These are phyloP conservation scores for Campylomormyrus tamandua DNA, from an alignment of 2,113 vertebrate species.

Conservation along the genomic window DNA sequence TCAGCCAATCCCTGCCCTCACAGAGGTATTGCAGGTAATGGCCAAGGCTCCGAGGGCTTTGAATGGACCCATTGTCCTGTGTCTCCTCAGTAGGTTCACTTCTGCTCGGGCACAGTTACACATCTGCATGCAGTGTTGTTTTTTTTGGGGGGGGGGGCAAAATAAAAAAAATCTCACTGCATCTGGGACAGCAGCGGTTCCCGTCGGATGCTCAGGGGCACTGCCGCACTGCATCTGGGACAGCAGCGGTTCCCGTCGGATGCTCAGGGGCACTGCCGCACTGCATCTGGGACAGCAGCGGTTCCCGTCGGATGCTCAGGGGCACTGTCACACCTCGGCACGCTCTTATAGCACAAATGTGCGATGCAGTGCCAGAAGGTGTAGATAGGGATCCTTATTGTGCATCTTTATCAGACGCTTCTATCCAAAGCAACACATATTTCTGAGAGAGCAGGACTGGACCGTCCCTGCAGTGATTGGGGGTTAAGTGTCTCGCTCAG, in stretches of 20 bases:
- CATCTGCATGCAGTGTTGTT: slow-evolving; percentile 10
- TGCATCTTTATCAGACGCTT: background rate
- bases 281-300: too few relatives aligned
- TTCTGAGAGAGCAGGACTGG: background rate
- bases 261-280: too few relatives aligned
- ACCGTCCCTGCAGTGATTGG: background rate
- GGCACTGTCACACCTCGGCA: background rate
- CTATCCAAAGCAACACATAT: too few relatives aligned
- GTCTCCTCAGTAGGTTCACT: slow-evolving; percentile 38
- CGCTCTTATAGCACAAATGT: too few relatives aligned
- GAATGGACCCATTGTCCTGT: slow-evolving; percentile 44
- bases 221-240: too few relatives aligned
- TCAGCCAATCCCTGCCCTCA: slow-evolving; percentile 35
- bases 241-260: too few relatives aligned
- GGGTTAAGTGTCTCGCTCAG: too few relatives aligned
- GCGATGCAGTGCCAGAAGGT: too few relatives aligned
- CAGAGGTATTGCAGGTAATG: slow-evolving; percentile 43
- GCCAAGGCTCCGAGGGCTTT: slow-evolving; percentile 26
- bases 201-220: too few relatives aligned
- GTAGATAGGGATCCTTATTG: background rate
- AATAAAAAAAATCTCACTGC: background rate
- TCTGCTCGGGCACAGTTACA: slow-evolving; percentile 13
- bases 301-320: too few relatives aligned
- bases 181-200: too few relatives aligned
- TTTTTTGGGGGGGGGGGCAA: background rate